Percentiles rank a stretch among this genome's conserved stretches.
Conservation (phyloP, 1,140 invertebrate genomes). For the Cydia strobilella region DNA sequence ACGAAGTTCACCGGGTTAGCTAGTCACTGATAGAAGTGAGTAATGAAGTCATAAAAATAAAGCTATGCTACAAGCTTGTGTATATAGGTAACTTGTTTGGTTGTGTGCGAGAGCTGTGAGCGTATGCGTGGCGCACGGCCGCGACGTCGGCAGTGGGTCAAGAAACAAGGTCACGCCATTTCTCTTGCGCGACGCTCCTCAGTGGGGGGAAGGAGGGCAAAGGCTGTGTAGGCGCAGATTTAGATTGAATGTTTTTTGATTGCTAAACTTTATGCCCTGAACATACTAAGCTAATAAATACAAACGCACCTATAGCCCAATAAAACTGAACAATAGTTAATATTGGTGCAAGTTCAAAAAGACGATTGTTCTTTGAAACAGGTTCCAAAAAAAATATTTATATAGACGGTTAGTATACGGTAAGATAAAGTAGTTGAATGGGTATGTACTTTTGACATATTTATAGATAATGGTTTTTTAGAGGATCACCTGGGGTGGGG, state of each 20-base stretch:
- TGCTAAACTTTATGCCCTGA: not conserved
- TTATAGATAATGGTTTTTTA: too few relatives aligned
- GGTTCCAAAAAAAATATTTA: not conserved
- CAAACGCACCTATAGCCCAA: not conserved
- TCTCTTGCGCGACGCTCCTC: conserved; percentile 48
- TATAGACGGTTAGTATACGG: not conserved
- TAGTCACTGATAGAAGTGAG: not conserved
- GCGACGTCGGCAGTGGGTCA: conserved; percentile 72
- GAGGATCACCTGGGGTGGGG: too few relatives aligned
- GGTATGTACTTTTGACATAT: too few relatives aligned
- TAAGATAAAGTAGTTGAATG: too few relatives aligned
- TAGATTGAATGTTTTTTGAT: conserved; percentile 30
- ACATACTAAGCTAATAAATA: not conserved
- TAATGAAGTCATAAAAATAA: conserved; percentile 19
- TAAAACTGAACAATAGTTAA: too few relatives aligned
- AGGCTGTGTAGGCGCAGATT: conserved; percentile 38
- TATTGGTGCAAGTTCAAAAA: too few relatives aligned
- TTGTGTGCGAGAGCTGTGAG: conserved; percentile 29
- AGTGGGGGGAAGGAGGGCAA: conserved; percentile 39
- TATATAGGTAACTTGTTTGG: conserved; percentile 31
- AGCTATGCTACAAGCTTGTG: not conserved
- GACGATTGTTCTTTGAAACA: not conserved
- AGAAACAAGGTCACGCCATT: conserved; percentile 71
- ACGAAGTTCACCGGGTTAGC: too few relatives aligned
- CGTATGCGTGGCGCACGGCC: conserved; percentile 54